phyloP scores from a whole-genome alignment of 2,888 invertebrate genomes.

The Dynastes tityus region DNA sequence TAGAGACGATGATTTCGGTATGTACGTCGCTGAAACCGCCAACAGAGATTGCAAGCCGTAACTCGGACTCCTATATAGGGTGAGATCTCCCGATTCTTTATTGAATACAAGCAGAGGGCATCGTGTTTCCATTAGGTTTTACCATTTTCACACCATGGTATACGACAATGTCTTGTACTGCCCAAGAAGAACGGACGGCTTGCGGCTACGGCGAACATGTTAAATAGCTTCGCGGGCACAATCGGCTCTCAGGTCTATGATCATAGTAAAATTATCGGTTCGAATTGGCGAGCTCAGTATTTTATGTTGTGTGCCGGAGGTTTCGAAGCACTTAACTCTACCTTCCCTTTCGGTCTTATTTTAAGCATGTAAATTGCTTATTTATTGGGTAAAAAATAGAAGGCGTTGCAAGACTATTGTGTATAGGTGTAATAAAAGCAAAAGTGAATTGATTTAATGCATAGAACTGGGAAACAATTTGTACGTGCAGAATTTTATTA shows the following conservation, averaged over 20 bases:
- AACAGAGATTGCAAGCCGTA: slow-evolving; percentile 6
- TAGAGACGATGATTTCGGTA: background rate
- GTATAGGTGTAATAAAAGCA: background rate
- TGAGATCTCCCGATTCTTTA: slow-evolving; percentile 6
- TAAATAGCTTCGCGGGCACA: slow-evolving; percentile 41
- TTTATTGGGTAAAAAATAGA: slow-evolving; percentile 19
- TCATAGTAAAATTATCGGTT: slow-evolving; percentile 43
- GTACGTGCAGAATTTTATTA: too few relatives aligned
- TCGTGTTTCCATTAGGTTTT: slow-evolving; percentile 10
- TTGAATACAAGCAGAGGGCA: background rate
- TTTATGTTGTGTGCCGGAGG: slow-evolving; percentile 29
- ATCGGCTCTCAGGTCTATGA: slow-evolving; percentile 41
- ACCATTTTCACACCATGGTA: slow-evolving; percentile 28
- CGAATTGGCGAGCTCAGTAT: slow-evolving; percentile 29
- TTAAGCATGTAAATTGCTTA: slow-evolving; percentile 29
- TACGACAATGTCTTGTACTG: slow-evolving; percentile 9
- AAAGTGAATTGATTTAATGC: slow-evolving; percentile 3
- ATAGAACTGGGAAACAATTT: too few relatives aligned
- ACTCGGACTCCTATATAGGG: background rate
- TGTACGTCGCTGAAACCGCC: background rate
- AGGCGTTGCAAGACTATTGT: slow-evolving; percentile 14
- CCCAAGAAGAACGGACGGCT: slow-evolving; percentile 10
- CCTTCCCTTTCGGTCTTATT: slow-evolving; percentile 37
- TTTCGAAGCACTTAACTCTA: slow-evolving; percentile 33
- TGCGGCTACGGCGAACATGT: slow-evolving; percentile 14